phyloP scores from a whole-genome alignment of 2,888 invertebrate genomes.

The Tiliacea aurago region DNA sequence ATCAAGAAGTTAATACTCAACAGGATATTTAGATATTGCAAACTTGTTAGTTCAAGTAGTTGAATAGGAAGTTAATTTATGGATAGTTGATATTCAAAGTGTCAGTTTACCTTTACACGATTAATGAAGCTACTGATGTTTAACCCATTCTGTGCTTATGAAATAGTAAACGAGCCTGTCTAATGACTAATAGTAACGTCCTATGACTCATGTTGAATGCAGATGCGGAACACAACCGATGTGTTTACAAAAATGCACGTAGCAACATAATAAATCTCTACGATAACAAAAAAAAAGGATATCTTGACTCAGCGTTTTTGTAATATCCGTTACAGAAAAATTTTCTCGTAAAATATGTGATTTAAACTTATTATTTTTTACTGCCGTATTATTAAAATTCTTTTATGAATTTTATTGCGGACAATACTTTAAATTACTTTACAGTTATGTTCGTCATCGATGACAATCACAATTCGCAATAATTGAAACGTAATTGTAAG shows the following conservation, averaged over 20 bases:
- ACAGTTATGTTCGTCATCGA: slow-evolving; percentile 10
- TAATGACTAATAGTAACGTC: slow-evolving; percentile 71
- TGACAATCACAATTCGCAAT: slow-evolving; percentile 36
- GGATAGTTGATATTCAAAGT: slow-evolving; percentile 37
- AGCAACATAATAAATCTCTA: slow-evolving; percentile 11
- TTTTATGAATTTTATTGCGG: neutral
- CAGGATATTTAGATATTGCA: slow-evolving; percentile 23
- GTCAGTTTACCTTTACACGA: slow-evolving; percentile 53
- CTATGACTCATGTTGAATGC: slow-evolving; percentile 74
- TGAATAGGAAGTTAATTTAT: slow-evolving; percentile 35
- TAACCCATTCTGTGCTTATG: slow-evolving; percentile 76
- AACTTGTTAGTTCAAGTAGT: slow-evolving; percentile 23
- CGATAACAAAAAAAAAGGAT: neutral
- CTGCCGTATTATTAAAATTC: neutral
- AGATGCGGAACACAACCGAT: slow-evolving; percentile 32
- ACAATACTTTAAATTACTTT: neutral
- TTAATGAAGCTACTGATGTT: slow-evolving; percentile 67
- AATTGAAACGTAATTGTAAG: slow-evolving; percentile 36
- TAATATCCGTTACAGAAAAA: neutral
- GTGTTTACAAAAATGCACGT: slow-evolving; percentile 10
- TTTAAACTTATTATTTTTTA: neutral
- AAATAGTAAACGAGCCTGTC: slow-evolving; percentile 79
- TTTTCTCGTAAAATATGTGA: neutral
- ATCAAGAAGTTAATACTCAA: slow-evolving; percentile 26
- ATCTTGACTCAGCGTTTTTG: neutral